Base-by-base conservation (phyloP, 2,113 vertebrate genomes). In the Chiloscyllium plagiosum region DNA sequence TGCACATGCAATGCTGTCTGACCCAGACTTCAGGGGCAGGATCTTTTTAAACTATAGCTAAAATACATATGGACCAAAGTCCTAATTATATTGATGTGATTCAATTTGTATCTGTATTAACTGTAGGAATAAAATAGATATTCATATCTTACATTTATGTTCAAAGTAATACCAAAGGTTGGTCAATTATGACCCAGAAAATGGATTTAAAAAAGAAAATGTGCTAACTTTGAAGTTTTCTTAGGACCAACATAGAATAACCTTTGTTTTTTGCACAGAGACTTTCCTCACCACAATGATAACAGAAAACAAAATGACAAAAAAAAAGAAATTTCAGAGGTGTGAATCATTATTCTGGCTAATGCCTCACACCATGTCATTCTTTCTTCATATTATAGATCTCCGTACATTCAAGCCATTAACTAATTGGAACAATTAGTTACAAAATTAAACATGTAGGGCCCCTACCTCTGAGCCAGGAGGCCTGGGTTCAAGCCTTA, bases 11-110 rank as follows among this genome's bases (percentile, higher is more conserved):
- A 68, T 89, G 96, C 89, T 50, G 87, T 80, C 90, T 72, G 70
- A 24, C 90, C 24, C 95, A 96, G 83, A 95, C 96, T 96, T 96
- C 37, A 78, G 33, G 19, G 76, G 12, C 50, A 89, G 26, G 3
- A 56, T 89, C 24, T 89, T 56, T 89, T 50, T 29, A 61, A 61
- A 52, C 17, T 33, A 13, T 83, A 37, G 4, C n/a, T 37, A 83
- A 83, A 3, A 13, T 33, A 26, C 13, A 13, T 56, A 89, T 26
- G 15, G 86, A 13, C 4, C 12, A 12, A 29, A 52, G 26, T 15
- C 29, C 13, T 52, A 29, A 15, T 29, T 89, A 56, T 56, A 89
- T 29, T 56, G 24, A 61, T 22, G 50, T 52, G 29, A 56, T 89
- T 89, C 86, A 89, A 52, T 56, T 50, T 89, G 86, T 26, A 89